Percentiles rank a stretch among this genome's conserved stretches.
These are phyloP conservation scores for Elegia similella DNA, from an alignment of 2,888 invertebrate species.

Conservation along the genomic window DNA sequence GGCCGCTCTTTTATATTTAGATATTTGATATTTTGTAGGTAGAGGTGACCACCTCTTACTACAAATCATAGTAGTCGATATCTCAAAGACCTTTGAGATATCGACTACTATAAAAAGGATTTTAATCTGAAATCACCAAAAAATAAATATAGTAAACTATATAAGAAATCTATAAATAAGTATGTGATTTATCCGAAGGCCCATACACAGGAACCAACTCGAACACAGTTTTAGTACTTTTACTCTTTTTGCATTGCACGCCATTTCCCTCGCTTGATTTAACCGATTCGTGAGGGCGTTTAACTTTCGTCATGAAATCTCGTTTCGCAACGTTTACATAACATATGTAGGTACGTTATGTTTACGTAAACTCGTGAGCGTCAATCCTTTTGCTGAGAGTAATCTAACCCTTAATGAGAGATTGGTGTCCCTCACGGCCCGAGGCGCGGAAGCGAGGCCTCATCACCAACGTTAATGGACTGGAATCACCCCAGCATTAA, in stretches of 20 bases:
- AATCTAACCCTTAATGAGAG: constrained; percentile 71
- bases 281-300: constrained; percentile 22
- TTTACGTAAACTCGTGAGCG: constrained; percentile 51
- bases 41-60: too few species aligned
- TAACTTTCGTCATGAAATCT: constrained; percentile 31
- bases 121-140: too few species aligned
- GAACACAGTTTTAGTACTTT: constrained; percentile 15
- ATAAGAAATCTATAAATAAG: neutral
- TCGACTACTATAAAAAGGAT: too few species aligned
- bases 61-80: too few species aligned
- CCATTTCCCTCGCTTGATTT: constrained; percentile 10
- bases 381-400: constrained; percentile 52
- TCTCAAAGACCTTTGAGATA: too few species aligned
- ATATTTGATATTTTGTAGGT: too few species aligned
- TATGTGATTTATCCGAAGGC: neutral
- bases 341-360: constrained; percentile 32
- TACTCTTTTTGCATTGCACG: constrained; percentile 9
- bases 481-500: constrained; percentile 61
- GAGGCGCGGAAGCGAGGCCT: constrained; percentile 67
- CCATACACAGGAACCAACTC: neutral
- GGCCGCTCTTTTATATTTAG: too few species aligned
- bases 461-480: constrained; percentile 69
- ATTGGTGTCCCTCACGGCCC: constrained; percentile 57
- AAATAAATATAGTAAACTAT: neutral
- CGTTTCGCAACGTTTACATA: constrained; percentile 37